Base-by-base conservation (phyloP, 2,797 vertebrate genomes). In the Calcarius lapponicus region DNA sequence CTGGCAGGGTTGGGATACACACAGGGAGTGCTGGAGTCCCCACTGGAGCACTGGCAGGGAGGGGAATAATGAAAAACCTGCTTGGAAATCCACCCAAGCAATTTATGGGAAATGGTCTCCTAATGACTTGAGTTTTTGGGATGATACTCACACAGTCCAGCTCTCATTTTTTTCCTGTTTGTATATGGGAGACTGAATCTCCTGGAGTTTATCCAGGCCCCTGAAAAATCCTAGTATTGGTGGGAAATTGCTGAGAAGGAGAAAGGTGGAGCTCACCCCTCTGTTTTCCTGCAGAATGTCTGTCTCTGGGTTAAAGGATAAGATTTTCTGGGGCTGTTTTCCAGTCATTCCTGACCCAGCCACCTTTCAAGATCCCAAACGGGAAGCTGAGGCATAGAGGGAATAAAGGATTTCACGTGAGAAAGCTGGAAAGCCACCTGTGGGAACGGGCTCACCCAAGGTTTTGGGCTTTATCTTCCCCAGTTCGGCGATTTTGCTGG, bases 371-470 rank as follows among this genome's bases (percentile, higher is more conserved):
- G 7, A 7, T 29, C 65, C 43, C 45, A 48, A 14, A 11, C 3
- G 40, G 56, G 57, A 82, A 70, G 47, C 60, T 54, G 64, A 74
- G 84, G 78, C 67, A 40, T 10, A 2, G 28, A 58, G 21, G 43
- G 17, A 54, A 83, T 13, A 45, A 78, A 50, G 0, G 2, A 45
- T 54, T 79, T 14, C 6, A 0, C 4, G 11, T 3, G 40, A 61
- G 31, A 60, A 62, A 50, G 19, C 20, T 29, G 57, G 21, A 50
- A 57, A 62, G 9, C 15, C 45, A 17, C 17, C 6, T 17, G 15
- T 14, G 0, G 3, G 43, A 56, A 32, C 0, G 0, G 42, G 18
- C 48, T 74, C 80, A 12, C 31, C 42, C 36, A 5, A 28, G 24
- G 3, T 25, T 42, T 69, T 61, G 22, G 17, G 22, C 40, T 64